phyloP scores from a whole-genome alignment of 2,797 vertebrate genomes.

The Spizella passerina region DNA sequence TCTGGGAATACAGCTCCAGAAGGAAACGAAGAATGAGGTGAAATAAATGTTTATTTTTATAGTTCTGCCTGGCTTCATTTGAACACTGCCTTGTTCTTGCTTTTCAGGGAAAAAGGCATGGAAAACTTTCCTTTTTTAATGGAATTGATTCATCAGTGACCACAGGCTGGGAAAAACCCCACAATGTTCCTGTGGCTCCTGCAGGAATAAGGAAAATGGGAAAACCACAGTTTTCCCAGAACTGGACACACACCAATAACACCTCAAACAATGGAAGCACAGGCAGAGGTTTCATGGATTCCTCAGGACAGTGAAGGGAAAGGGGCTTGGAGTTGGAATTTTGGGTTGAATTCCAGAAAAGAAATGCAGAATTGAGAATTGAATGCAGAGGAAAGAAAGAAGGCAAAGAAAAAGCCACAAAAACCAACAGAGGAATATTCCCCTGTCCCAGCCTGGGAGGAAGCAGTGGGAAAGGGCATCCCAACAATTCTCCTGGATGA shows the following conservation, averaged over 20 bases:
- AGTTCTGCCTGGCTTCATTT: not conserved
- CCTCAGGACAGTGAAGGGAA: not conserved
- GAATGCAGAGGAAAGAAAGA: not conserved
- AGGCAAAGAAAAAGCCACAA: not conserved
- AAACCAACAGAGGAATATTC: not conserved
- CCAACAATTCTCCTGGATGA: not conserved
- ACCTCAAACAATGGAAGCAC: not conserved
- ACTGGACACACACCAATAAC: not conserved
- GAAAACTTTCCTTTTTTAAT: not conserved
- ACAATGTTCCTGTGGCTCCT: not conserved
- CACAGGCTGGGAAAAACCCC: not conserved
- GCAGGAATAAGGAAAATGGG: not conserved
- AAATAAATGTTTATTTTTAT: not conserved
- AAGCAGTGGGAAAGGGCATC: not conserved
- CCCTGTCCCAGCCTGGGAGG: not conserved
- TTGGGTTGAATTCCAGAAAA: not conserved
- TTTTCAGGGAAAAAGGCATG: not conserved
- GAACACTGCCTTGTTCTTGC: not conserved
- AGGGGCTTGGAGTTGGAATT: not conserved
- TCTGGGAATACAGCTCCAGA: not conserved
- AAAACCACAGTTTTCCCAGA: not conserved
- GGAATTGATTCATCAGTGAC: not conserved
- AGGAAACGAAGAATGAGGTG: not conserved
- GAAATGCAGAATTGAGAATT: not conserved
- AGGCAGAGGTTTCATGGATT: not conserved